Evolutionary conservation across 2,888 invertebrate species (phyloP).

Genomic region (Melanotus villosus): DNA sequence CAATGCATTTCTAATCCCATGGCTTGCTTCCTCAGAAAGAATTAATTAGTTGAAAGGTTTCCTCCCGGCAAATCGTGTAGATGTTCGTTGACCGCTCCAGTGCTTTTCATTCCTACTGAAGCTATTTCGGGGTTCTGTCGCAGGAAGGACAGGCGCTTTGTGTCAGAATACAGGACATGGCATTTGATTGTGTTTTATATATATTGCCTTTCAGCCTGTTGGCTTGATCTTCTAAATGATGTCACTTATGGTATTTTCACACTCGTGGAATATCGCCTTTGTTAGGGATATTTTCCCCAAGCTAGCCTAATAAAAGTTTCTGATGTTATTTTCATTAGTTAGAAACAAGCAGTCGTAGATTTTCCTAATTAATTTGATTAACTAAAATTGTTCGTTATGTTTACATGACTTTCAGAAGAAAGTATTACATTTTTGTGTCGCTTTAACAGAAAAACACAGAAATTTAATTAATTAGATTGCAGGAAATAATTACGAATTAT

Average conservation of each 20-base stretch:
- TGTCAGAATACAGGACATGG: constrained; percentile 49
- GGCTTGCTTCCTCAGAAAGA: constrained; percentile 56
- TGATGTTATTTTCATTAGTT: no score
- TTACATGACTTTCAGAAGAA: no score
- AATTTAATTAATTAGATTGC: no score
- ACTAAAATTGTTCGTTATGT: no score
- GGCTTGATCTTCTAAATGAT: constrained; percentile 30
- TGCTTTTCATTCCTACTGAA: constrained; percentile 50
- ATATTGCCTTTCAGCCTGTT: constrained; percentile 49
- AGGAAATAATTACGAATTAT: no score
- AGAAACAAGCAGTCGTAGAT: no score
- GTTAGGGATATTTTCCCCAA: no score
- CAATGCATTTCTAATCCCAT: constrained; percentile 56
- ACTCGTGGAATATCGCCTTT: no score
- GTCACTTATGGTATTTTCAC: constrained; percentile 16
- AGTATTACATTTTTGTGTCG: no score
- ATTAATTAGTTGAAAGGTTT: constrained; percentile 64
- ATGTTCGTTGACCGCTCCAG: constrained; percentile 52
- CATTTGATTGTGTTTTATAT: constrained; percentile 50
- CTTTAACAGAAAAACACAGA: no score
- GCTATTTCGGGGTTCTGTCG: constrained; percentile 43
- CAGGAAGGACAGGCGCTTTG: constrained; percentile 51
- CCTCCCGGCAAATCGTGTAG: constrained; percentile 39
- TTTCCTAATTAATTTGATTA: no score
- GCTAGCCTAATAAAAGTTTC: no score